A percentile compares a stretch with the other conserved stretches of the same genome.
Evolutionary conservation across 1,140 invertebrate genomes (phyloP).

Genomic region (Drosophila parvula): DNA sequence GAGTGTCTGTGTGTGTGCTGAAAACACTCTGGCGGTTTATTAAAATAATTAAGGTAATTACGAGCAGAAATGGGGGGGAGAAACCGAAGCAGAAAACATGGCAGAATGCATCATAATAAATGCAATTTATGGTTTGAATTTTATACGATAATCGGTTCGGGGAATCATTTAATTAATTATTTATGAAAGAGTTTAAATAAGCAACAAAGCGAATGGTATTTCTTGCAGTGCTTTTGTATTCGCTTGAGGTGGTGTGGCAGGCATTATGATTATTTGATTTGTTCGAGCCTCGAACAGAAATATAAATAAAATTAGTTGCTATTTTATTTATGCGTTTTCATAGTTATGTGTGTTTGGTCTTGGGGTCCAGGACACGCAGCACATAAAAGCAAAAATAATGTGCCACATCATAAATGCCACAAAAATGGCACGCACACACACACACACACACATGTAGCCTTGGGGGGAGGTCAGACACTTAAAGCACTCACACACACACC

Average conservation of each 20-base stretch:
- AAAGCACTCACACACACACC: constrained; percentile 36
- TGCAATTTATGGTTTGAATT: constrained; percentile 65
- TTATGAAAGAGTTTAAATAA: constrained; percentile 31
- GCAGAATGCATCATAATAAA: constrained; percentile 52
- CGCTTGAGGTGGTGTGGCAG: constrained; percentile 48
- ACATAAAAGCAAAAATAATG: constrained; percentile 77
- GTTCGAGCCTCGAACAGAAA: constrained; percentile 38
- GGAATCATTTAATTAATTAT: constrained; percentile 38
- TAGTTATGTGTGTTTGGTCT: constrained; percentile 30
- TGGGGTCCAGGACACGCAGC: constrained; percentile 50
- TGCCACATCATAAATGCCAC: constrained; percentile 80
- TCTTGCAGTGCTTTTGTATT: constrained; percentile 5
- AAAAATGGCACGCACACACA: constrained; percentile 68
- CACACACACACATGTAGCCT: constrained; percentile 5
- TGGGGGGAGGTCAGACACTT: constrained; percentile 37
- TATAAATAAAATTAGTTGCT: constrained; percentile 81
- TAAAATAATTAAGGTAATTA: constrained; percentile 83
- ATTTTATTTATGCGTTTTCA: constrained; percentile 71
- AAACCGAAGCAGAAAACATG: constrained; percentile 1
- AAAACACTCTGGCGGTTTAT: constrained; percentile 71
- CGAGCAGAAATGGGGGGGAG: constrained; percentile 34
- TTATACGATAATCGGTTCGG: constrained; percentile 45
- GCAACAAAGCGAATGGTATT: constrained; percentile 15
- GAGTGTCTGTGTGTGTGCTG: constrained; percentile 25
- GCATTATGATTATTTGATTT: constrained; percentile 71